Conservation (phyloP, 2,113 vertebrate genomes). For the Tragelaphus buxtoni region DNA sequence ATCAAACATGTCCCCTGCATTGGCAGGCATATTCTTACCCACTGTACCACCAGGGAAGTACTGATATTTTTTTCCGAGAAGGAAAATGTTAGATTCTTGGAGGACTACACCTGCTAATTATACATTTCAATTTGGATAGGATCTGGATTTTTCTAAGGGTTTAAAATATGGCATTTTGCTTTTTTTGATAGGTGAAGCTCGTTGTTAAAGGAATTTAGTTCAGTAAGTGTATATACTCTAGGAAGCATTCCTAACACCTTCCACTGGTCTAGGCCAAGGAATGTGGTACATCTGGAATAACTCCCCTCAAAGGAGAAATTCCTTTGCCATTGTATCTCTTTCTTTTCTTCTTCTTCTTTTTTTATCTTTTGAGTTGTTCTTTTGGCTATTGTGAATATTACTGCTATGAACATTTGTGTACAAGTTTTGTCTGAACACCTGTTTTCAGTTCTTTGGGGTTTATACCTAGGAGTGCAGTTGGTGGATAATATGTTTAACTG, state of each 20-base stretch:
- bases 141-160: neutral
- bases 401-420: neutral
- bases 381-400: neutral
- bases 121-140: neutral
- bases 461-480: neutral
- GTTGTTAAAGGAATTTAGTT: neutral
- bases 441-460: neutral
- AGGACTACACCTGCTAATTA: neutral
- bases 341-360: too few species aligned
- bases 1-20: neutral
- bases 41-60: neutral
- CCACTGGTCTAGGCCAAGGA: neutral
- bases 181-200: neutral
- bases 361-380: neutral
- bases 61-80: neutral
- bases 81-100: neutral
- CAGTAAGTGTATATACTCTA: neutral
- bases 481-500: neutral
- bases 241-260: neutral
- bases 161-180: neutral
- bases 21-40: neutral
- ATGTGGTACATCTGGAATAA: neutral
- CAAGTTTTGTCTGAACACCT: neutral
- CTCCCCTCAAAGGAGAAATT: neutral
- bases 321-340: neutral